Conservation (phyloP, 2,113 vertebrate genomes). For the Cyanistes caeruleus region DNA sequence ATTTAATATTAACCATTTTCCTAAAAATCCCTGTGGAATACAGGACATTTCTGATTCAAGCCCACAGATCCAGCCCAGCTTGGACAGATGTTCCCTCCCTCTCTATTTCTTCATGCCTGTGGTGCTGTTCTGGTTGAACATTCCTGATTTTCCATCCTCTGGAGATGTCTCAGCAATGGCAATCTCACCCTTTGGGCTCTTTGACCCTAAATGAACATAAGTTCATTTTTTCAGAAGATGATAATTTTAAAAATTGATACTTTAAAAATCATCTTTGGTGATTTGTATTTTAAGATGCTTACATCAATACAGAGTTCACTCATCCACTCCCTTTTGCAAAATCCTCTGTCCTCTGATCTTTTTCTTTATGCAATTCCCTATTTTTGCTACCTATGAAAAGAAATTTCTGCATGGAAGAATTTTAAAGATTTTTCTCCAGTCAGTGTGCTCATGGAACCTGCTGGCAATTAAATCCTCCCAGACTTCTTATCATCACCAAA, state of each 20-base stretch:
- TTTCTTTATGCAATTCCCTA: background rate
- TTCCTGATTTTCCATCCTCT: background rate
- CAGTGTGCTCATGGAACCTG: background rate
- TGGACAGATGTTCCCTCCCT: accelerated
- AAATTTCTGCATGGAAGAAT: background rate
- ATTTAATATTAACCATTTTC: background rate
- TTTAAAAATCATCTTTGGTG: background rate
- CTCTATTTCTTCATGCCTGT: background rate
- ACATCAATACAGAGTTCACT: background rate
- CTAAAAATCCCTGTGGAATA: background rate
- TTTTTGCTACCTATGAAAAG: background rate
- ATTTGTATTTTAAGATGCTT: background rate
- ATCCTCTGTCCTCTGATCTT: background rate
- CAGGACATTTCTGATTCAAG: accelerated
- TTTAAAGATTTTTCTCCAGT: background rate
- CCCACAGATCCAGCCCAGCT: background rate
- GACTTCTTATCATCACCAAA: background rate
- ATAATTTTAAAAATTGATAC: background rate
- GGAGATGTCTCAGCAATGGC: background rate
- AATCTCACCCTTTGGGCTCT: background rate
- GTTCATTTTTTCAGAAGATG: background rate
- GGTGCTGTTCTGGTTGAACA: background rate
- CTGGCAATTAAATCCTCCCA: background rate
- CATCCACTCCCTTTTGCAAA: background rate
- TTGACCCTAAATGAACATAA: background rate